A percentile compares a stretch with the other conserved stretches of the same genome.
Conservation (phyloP, 2,797 vertebrate genomes). For the Apodemus agrarius region DNA sequence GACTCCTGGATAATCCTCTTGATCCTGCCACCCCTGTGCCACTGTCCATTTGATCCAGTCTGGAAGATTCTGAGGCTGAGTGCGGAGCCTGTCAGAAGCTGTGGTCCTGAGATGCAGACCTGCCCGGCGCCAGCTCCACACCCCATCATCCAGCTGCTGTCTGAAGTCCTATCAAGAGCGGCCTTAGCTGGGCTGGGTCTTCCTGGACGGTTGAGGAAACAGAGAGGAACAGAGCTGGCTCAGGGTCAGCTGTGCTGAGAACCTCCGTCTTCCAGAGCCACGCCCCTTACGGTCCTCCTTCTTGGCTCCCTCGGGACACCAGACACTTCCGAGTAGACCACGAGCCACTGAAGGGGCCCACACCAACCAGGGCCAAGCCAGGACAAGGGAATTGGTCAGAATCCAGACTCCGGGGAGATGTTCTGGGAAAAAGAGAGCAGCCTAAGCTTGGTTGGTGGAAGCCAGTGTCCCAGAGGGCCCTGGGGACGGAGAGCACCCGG, state of each 20-base stretch:
- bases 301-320: neutral
- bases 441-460: neutral
- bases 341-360: neutral
- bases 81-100: neutral
- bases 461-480: neutral
- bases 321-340: neutral
- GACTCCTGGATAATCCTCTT: accelerated
- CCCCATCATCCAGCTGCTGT: neutral
- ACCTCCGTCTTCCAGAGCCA: neutral
- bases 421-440: neutral
- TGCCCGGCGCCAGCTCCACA: neutral
- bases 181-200: neutral
- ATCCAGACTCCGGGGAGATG: neutral
- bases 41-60: neutral
- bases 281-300: neutral
- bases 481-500: neutral
- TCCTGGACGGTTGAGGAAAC: neutral
- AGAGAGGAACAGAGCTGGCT: neutral
- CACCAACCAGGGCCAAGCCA: neutral
- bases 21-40: neutral
- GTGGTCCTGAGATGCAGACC: neutral
- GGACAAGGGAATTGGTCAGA: neutral
- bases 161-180: neutral
- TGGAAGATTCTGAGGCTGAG: neutral
- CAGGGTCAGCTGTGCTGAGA: neutral